phyloP scores from a whole-genome alignment of 2,888 invertebrate species.

The Mythimna vitellina region DNA sequence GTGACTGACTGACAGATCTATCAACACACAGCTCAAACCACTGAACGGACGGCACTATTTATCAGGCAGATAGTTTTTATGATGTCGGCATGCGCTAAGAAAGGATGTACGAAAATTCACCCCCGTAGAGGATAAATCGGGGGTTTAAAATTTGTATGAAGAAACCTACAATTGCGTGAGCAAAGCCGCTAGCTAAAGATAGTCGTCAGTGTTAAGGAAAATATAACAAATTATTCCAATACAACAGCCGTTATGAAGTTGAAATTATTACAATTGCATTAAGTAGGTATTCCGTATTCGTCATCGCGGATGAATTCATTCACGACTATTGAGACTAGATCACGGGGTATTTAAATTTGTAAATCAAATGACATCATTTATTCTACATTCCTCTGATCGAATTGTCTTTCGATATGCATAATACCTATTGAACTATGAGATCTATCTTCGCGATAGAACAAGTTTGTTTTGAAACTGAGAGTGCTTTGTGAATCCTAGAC shows the following conservation, averaged over 20 bases:
- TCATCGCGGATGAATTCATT: constrained; percentile 54
- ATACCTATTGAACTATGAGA: constrained; percentile 6
- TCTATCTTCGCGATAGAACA: not conserved
- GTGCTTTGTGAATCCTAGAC: not conserved
- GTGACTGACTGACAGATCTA: too few species aligned
- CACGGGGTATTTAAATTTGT: constrained; percentile 46
- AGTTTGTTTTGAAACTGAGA: not conserved
- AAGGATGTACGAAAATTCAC: too few species aligned
- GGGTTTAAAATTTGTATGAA: too few species aligned
- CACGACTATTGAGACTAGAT: constrained; percentile 31
- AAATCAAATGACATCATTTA: constrained; percentile 56
- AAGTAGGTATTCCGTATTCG: constrained; percentile 40
- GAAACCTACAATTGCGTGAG: not conserved
- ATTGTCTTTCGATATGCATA: constrained; percentile 9
- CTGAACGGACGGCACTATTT: too few species aligned
- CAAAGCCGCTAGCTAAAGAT: not conserved
- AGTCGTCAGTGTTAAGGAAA: constrained; percentile 24
- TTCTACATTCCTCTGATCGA: constrained; percentile 37
- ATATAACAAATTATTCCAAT: constrained; percentile 21
- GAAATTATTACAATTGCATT: constrained; percentile 44
- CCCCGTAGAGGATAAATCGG: too few species aligned
- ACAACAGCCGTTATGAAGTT: constrained; percentile 12
- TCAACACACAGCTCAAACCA: too few species aligned
- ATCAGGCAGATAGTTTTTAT: too few species aligned
- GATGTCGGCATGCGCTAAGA: too few species aligned